Conservation (phyloP, 2,797 vertebrate species). For the Leucoraja ocellata region DNA sequence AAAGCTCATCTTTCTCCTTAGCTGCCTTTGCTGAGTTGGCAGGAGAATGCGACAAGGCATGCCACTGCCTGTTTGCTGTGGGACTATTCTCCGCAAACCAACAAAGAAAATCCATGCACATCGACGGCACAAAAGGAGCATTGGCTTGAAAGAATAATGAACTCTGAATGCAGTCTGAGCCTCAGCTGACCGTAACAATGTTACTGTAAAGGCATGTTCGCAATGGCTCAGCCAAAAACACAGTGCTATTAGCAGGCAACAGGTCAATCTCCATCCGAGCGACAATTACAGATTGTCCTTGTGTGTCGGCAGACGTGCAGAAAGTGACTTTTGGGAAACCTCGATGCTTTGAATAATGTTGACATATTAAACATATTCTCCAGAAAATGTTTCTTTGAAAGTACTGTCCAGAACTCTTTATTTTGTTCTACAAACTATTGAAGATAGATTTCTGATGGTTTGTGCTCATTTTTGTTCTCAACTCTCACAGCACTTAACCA, state of each 20-base stretch:
- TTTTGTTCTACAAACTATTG: neutral
- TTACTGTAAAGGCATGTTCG: neutral
- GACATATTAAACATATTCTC: too few relatives aligned
- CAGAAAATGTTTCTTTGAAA: too few relatives aligned
- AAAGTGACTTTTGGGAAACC: too few relatives aligned
- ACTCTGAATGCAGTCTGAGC: neutral
- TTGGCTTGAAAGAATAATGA: neutral
- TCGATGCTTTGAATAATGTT: neutral
- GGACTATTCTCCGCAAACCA: neutral
- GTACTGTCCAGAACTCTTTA: neutral
- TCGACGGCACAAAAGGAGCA: neutral
- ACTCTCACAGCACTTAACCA: too few relatives aligned
- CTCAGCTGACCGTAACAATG: neutral
- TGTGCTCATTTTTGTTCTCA: neutral
- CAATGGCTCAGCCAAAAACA: neutral
- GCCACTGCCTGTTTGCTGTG: neutral
- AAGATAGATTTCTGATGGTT: neutral
- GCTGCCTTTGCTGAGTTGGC: neutral
- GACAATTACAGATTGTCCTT: neutral
- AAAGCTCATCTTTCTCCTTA: neutral
- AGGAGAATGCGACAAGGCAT: neutral
- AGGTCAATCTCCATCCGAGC: neutral
- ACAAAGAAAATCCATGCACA: neutral
- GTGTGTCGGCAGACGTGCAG: neutral
- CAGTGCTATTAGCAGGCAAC: neutral